Evolutionary conservation across 2,113 vertebrate genomes (phyloP).

Genomic region (Callopanchax toddi): DNA sequence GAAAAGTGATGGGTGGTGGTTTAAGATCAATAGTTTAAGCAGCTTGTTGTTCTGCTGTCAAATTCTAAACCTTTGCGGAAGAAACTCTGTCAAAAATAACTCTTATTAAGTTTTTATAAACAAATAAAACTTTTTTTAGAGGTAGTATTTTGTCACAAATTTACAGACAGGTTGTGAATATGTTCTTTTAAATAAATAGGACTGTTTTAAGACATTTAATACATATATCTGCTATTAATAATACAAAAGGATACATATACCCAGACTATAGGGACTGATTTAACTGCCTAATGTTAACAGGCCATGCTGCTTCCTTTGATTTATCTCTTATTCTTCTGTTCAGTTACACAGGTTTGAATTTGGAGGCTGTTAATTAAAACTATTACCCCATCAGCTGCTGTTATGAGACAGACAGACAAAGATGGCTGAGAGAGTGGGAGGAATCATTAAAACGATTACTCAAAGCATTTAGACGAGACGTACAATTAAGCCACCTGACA

Average conservation of each 20-base stretch:
- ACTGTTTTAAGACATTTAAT: no score
- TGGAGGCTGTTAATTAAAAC: conserved; percentile 56
- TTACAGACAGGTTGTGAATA: no score
- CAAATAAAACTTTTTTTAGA: no score
- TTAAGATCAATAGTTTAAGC: background rate
- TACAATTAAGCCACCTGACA: conserved; percentile 6
- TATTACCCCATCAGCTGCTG: conserved; percentile 36
- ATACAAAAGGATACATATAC: no score
- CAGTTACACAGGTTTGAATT: conserved; percentile 36
- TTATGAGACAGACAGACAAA: conserved; percentile 35
- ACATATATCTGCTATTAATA: no score
- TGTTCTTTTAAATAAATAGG: no score
- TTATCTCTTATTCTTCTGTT: conserved; percentile 17
- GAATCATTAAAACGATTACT: conserved; percentile 19
- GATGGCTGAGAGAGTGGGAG: conserved; percentile 11
- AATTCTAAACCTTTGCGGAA: no score
- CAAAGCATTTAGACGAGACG: background rate
- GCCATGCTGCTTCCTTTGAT: background rate
- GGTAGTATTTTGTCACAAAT: no score
- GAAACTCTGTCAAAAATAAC: no score
- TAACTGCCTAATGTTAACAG: conserved; percentile 15
- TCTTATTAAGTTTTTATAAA: no score
- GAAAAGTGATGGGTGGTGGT: background rate
- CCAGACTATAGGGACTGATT: no score
- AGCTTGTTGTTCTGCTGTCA: no score